Conservation (phyloP, 2,113 vertebrate species). For the Ornithorhynchus anatinus region DNA sequence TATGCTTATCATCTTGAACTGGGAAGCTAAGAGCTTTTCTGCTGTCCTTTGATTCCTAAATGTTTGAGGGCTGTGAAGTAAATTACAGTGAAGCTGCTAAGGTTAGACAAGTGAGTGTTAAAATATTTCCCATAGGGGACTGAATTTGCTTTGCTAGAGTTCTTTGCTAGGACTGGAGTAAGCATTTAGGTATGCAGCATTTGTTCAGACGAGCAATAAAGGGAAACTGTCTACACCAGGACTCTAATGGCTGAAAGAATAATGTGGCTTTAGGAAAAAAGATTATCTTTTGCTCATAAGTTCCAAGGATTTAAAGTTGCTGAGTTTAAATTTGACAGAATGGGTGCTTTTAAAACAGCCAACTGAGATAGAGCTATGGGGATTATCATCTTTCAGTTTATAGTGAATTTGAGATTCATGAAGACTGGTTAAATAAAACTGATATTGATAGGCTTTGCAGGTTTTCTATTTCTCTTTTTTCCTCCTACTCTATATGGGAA, state of each 20-base stretch:
- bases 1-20: background rate
- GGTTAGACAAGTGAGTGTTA: conserved; percentile 39
- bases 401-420: background rate
- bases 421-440: background rate
- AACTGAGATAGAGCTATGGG: background rate
- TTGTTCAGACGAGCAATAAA: conserved; percentile 48
- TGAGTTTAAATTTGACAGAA: background rate
- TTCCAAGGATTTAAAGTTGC: conserved; percentile 28
- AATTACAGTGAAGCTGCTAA: conserved; percentile 38
- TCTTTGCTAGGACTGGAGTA: conserved; percentile 33
- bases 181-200: conserved; percentile 11
- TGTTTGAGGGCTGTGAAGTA: conserved; percentile 31
- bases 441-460: too few species aligned
- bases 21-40: conserved; percentile 19
- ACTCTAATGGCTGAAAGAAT: conserved; percentile 36
- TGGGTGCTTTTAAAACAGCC: background rate
- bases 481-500: background rate
- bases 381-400: conserved; percentile 3
- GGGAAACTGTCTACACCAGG: conserved; percentile 23
- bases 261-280: conserved; percentile 18
- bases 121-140: conserved; percentile 21
- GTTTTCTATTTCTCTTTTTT: too few species aligned
- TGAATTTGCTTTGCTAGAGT: conserved; percentile 43
- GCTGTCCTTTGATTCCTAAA: conserved; percentile 17
- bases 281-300: conserved; percentile 17